Evolutionary conservation across 2,888 invertebrate species (phyloP), one percentile per base, ranked within the genome.

Genomic region (Listrodromus nycthemerus): DNA sequence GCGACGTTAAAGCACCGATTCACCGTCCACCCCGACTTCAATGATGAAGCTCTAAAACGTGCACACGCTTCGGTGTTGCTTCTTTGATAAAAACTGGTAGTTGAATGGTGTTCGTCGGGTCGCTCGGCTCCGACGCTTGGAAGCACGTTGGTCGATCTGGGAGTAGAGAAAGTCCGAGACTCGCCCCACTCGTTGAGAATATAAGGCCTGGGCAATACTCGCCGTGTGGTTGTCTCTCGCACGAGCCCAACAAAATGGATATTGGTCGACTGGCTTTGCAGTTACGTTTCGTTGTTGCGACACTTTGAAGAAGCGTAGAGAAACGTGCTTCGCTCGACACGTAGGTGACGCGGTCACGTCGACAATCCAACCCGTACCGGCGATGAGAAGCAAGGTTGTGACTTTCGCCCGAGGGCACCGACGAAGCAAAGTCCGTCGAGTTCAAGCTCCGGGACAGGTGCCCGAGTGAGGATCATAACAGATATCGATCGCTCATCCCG

Each of bases 51-150:
- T 73, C 73, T 45, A 84, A 69, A 66, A 45, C 58, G 70, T 50
- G 52, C 80, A 85, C 85, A 79, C 69, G 79, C 63, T 69, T 66
- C 76, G 80, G 67, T 85, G 88, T 86, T 91, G 90, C 85, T 90
- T 87, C 90, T 89, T 92, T 91, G 90, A 90, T 92, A 92, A 92
- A 93, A 92, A 93, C 92, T 89, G 89, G 86, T 85, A 87, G 91
- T 87, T 87, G 92, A 92, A 91, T 92, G 61, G 61, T 55, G 91
- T 89, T 89, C 87, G 76, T 63, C 69, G 67, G 67, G 70, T 67
- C 61, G 66, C 65, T 75, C 74, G 81, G 61, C 33, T 67, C 61
- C 65, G 61, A 70, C 61, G 61, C 75, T 76, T 24, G 45, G 50
- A 63, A 77, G 80, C 77, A 79, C 74, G 69, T 75, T 75, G 77